phyloP scores from a whole-genome alignment of 1,140 invertebrate genomes.

The Drosophila watanabei region DNA sequence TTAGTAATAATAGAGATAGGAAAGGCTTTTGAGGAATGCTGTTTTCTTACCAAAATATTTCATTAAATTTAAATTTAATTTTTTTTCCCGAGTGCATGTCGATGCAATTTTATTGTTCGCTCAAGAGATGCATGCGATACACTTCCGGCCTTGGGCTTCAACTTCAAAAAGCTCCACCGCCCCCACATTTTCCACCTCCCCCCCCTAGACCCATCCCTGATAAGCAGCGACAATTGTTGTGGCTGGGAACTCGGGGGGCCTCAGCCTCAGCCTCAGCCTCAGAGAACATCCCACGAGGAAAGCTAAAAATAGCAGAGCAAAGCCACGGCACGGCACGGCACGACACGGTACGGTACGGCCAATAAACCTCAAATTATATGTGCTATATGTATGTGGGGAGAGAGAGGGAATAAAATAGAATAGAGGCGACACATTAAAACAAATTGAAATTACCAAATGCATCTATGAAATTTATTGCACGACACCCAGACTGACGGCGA shows the following conservation, averaged over 20 bases:
- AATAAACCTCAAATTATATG: slow-evolving; percentile 78
- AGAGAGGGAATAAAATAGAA: slow-evolving; percentile 32
- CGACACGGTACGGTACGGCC: slow-evolving; percentile 36
- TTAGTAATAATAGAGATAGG: no score
- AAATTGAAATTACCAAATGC: slow-evolving; percentile 83
- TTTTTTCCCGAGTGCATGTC: slow-evolving; percentile 3
- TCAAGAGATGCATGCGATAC: slow-evolving; percentile 11
- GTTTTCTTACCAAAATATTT: no score
- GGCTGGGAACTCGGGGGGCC: slow-evolving; percentile 9
- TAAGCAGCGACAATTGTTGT: slow-evolving; percentile 64
- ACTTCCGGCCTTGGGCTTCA: slow-evolving; percentile 53
- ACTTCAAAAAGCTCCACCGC: slow-evolving; percentile 62
- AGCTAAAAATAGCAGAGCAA: slow-evolving; percentile 59
- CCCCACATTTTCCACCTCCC: no score
- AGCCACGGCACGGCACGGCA: slow-evolving; percentile 29
- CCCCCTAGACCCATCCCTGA: slow-evolving; percentile 17
- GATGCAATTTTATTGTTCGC: slow-evolving; percentile 29
- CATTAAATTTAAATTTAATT: no score
- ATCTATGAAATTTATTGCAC: slow-evolving; percentile 76
- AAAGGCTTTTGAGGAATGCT: no score
- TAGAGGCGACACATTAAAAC: slow-evolving; percentile 67
- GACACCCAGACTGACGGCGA: slow-evolving; percentile 37
- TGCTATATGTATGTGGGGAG: slow-evolving; percentile 46
- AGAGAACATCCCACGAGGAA: slow-evolving; percentile 58
- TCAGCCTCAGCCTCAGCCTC: slow-evolving; percentile 4